Base-by-base conservation (phyloP, 2,888 invertebrate species). In the Proisotoma minuta region DNA sequence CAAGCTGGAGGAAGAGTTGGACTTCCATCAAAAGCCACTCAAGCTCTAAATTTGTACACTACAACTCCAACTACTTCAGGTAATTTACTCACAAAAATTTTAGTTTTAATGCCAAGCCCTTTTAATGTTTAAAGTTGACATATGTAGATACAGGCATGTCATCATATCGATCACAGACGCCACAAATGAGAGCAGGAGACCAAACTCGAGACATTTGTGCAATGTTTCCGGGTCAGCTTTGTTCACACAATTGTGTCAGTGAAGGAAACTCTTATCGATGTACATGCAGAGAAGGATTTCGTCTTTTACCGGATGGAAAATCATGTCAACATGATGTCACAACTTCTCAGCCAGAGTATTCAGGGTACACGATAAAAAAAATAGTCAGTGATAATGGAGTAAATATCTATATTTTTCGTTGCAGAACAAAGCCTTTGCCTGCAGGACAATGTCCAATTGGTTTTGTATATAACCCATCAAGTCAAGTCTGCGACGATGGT, bases 181-280 rank as follows among this genome's bases (percentile, higher is more conserved):
- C 34, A 34, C 34, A 15, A 15, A 18, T n/a, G n/a, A n/a, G n/a
- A n/a, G n/a, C n/a, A n/a, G n/a, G n/a, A n/a, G n/a, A n/a, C n/a
- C n/a, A n/a, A n/a, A n/a, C n/a, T n/a, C 82, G 81, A 73, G 83
- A 84, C 72, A 79, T 85, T 52, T 85, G 85, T 74, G 81, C 82
- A 40, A 69, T 79, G 40, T 81, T 83, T 69, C 79, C 75, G 4
- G 81, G 80, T n/a, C 77, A 81, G 74, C 78, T 88, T 15, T 91
- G 91, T 76, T 86, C 87, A 0, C 89, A 91, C 73, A 84, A 86
- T 73, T 91, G 91, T 75, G 83, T 88, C 24, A 86, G 89, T 1
- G 81, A 85, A 0, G 85, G 83, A 0, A 85, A 85, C 0, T 88
- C 89, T 0, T 88, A 84, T 75, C 81, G 78, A 66, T 89, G 89